These are phyloP conservation scores for Parnassius glacialis DNA, from an alignment of 2,888 invertebrate species.

Conservation along the genomic window DNA sequence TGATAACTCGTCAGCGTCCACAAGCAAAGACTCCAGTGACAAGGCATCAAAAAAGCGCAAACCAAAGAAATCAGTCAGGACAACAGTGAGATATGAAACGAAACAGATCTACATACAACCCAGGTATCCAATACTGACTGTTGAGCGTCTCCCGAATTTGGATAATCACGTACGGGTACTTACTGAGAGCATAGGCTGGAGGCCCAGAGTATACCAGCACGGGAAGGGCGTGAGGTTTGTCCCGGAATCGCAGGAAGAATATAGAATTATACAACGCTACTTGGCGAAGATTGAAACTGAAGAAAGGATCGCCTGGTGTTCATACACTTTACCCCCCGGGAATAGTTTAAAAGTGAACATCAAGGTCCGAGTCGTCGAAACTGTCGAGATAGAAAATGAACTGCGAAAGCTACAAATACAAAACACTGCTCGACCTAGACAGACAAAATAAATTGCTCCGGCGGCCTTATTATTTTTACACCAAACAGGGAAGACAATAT, in stretches of 20 bases:
- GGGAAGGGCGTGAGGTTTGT: constrained; percentile 20
- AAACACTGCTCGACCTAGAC: not conserved
- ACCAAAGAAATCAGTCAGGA: constrained; percentile 2
- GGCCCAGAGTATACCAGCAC: constrained; percentile 14
- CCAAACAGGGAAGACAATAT: too few relatives aligned
- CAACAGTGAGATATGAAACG: constrained; percentile 16
- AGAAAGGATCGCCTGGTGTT: constrained; percentile 21
- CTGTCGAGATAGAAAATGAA: constrained; percentile 6
- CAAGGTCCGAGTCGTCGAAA: constrained; percentile 14
- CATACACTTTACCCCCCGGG: constrained; percentile 11
- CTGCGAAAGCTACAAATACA: constrained; percentile 9
- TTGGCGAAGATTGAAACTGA: constrained; percentile 14
- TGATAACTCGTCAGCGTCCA: constrained; percentile 3
- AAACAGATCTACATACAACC: constrained; percentile 21
- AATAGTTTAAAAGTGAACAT: constrained; percentile 20
- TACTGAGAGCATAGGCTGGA: constrained; percentile 8
- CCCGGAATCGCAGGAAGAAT: constrained; percentile 14
- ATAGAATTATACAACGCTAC: constrained; percentile 17
- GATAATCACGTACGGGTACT: constrained; percentile 17
- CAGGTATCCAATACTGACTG: constrained; percentile 16
- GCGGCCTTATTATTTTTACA: not conserved
- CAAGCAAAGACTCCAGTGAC: not conserved
- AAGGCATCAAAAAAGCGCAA: constrained; percentile 7
- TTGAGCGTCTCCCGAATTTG: constrained; percentile 16
- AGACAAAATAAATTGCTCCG: not conserved